phyloP scores from a whole-genome alignment of 2,888 invertebrate species.

The Troilus luridus region DNA sequence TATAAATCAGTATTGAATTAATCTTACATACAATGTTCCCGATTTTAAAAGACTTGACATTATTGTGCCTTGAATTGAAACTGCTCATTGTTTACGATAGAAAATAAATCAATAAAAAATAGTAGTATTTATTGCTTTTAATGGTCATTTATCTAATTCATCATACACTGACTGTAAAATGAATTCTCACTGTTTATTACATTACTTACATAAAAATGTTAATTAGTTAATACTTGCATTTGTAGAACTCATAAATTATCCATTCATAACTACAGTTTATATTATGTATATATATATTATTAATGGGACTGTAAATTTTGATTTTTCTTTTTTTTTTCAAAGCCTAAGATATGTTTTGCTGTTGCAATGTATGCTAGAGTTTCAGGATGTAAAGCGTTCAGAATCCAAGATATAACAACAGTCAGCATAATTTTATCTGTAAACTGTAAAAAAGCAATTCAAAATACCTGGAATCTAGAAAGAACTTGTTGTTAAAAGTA shows the following conservation, averaged over 20 bases:
- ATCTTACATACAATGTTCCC: constrained; percentile 28
- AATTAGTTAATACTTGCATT: not conserved
- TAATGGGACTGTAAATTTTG: not conserved
- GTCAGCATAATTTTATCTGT: not conserved
- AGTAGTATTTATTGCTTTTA: not conserved
- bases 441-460: not conserved
- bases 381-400: not conserved
- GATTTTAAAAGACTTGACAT: constrained; percentile 43
- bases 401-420: not conserved
- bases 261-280: not conserved
- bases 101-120: constrained; percentile 5
- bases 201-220: not conserved
- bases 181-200: not conserved
- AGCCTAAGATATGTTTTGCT: not conserved
- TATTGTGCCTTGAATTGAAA: constrained; percentile 43
- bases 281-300: not conserved
- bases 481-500: not conserved
- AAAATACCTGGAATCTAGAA: not conserved
- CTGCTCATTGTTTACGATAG: constrained; percentile 27
- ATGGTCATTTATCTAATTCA: constrained; percentile 22
- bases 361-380: not conserved
- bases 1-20: constrained; percentile 36
- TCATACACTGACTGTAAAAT: not conserved
- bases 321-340: not conserved
- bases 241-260: not conserved